Percentiles rank a stretch among this genome's conserved stretches.
phyloP scores from a whole-genome alignment of 2,888 invertebrate species.

The Parnassius orleans region DNA sequence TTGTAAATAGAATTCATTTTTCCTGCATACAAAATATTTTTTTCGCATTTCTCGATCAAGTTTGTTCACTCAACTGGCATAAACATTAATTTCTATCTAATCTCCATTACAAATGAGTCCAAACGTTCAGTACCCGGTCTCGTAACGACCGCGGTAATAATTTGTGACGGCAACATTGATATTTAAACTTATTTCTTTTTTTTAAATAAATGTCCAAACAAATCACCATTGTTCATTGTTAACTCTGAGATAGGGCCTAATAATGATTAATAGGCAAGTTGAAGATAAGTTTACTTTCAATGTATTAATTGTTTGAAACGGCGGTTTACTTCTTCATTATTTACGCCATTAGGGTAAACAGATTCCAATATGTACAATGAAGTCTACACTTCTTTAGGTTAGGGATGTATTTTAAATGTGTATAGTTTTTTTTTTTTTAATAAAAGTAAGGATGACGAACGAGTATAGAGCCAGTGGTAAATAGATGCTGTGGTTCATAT shows the following conservation, averaged over 20 bases:
- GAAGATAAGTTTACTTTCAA: too few species aligned
- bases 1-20: constrained; percentile 2
- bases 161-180: constrained; percentile 18
- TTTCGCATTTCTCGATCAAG: constrained; percentile 21
- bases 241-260: not conserved
- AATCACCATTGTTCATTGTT: not conserved
- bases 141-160: constrained; percentile 23
- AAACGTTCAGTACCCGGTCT: constrained; percentile 21
- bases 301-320: too few species aligned
- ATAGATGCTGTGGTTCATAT: too few species aligned
- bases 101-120: constrained; percentile 46
- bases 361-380: too few species aligned
- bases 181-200: not conserved
- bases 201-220: not conserved
- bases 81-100: constrained; percentile 44
- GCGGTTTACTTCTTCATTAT: too few species aligned
- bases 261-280: not conserved
- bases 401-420: too few species aligned
- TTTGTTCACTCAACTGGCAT: constrained; percentile 32
- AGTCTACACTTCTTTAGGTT: too few species aligned
- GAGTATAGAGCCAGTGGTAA: too few species aligned
- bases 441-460: too few species aligned
- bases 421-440: too few species aligned
- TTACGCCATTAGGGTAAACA: too few species aligned
- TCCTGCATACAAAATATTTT: constrained; percentile 7